Evolutionary conservation across 2,888 invertebrate species (phyloP).

Genomic region (Yponomeuta sedellus): DNA sequence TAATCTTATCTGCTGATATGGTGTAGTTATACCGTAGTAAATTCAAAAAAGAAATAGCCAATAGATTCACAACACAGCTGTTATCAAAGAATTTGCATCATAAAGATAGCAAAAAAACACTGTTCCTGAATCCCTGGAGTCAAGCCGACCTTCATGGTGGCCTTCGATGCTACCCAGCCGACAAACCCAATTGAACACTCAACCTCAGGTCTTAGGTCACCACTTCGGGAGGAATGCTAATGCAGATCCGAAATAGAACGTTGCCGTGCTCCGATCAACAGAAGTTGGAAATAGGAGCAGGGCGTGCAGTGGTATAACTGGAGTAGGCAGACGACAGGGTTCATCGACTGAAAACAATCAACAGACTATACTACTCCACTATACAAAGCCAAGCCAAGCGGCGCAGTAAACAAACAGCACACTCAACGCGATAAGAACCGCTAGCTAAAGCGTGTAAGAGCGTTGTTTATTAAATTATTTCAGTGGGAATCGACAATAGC

Average conservation of each 20-base stretch:
- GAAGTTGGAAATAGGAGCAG: neutral
- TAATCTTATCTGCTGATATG: no score
- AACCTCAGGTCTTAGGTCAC: no score
- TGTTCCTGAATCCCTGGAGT: no score
- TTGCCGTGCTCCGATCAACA: neutral
- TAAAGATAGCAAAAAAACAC: no score
- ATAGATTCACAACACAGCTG: no score
- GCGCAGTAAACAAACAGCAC: neutral
- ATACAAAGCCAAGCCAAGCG: neutral
- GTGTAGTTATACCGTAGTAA: no score
- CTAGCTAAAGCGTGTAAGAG: neutral
- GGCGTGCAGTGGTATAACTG: neutral
- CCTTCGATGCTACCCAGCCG: no score
- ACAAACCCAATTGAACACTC: no score
- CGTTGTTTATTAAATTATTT: neutral
- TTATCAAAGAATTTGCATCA: no score
- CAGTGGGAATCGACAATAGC: neutral
- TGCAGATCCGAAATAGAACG: neutral
- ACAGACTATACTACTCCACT: neutral
- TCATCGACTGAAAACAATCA: conserved; percentile 41
- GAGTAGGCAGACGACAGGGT: conserved; percentile 25
- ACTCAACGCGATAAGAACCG: neutral
- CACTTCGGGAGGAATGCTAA: no score
- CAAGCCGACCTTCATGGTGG: no score
- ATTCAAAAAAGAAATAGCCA: no score